Evolutionary conservation across 2,113 vertebrate genomes (phyloP).

Genomic region (Mystacornis crossleyi): DNA sequence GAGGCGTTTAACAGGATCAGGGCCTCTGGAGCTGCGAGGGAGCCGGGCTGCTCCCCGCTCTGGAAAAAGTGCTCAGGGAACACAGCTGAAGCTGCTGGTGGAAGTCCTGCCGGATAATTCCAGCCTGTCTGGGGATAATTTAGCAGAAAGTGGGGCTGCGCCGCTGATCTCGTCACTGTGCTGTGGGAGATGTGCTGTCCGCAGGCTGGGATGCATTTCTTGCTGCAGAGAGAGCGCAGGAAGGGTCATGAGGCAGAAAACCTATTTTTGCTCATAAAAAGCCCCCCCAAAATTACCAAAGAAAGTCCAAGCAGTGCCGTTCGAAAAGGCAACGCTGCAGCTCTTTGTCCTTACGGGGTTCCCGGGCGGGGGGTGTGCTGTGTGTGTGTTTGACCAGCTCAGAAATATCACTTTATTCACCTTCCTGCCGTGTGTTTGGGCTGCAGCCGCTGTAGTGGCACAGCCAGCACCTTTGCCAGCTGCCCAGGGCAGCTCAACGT

Average conservation of each 20-base stretch:
- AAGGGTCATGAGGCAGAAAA: not conserved
- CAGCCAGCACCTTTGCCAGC: not conserved
- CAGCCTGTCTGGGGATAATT: not conserved
- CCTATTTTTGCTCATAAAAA: not conserved
- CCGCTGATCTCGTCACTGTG: not conserved
- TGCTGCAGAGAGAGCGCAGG: not conserved
- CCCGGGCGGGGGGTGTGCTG: too few species aligned
- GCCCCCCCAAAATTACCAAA: fast-evolving
- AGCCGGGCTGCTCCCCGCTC: not conserved
- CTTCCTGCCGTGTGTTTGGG: not conserved
- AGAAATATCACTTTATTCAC: fast-evolving
- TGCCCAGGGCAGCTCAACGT: not conserved
- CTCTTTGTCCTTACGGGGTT: fast-evolving
- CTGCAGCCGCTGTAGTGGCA: not conserved
- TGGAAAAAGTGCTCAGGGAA: not conserved
- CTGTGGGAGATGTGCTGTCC: not conserved
- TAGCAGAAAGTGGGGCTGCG: not conserved
- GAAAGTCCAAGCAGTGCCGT: not conserved
- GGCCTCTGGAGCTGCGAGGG: not conserved
- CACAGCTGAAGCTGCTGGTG: not conserved
- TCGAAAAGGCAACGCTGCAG: not conserved
- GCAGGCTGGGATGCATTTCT: not conserved
- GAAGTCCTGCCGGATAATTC: not conserved
- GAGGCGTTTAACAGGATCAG: fast-evolving
- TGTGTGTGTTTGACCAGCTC: not conserved